Evolutionary conservation across 2,888 invertebrate genomes (phyloP), one percentile per base, ranked within the genome.

Genomic region (Ormyrus rosae): DNA sequence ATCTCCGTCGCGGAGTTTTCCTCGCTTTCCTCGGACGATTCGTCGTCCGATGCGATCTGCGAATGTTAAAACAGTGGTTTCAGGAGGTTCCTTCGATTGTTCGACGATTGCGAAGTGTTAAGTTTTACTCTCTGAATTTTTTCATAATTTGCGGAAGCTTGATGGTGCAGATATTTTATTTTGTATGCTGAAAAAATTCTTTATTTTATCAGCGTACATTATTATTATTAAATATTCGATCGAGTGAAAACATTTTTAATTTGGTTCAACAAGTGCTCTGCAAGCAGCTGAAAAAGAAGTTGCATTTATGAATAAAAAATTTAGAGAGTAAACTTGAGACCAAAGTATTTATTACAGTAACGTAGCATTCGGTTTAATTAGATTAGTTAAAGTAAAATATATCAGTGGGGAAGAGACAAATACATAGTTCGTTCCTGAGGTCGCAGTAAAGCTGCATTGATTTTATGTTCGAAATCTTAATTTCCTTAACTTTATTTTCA

Each of bases 1-100:
- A 97, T 97, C 92, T 97, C 97, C 0, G 97, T 97, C 2, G 96
- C 97, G 7, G 96, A 97, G 86, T 97, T 97, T 83, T 95, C 94
- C 84, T 94, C 94, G 84, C 94, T 94, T 83, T 92, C 92, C 94
- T 84, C 95, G 94, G 84, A 94, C 94, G 84, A 82, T 64, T 83
- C 83, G 9, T 84, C 83, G 85, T 94, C 94, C 81, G 94, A 93
- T 84, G 93, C 94, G 85, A 95, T 93, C 95, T 95, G 91, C 63
- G 90, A 88, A 81, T 61, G 53, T 69, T 85, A 84, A 72, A 61
- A 76, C 6, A 63, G 8, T 9, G 5, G 45, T 51, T 53, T 58
- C 60, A 65, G 51, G 19, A 9, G 13, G 3, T 8, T 53, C 68
- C 3, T 60, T 10, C 48, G 45, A 55, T 19, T 67, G 46, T n/a